Evolutionary conservation across 2,113 vertebrate species (phyloP).

Genomic region (Trogon melanurus): DNA sequence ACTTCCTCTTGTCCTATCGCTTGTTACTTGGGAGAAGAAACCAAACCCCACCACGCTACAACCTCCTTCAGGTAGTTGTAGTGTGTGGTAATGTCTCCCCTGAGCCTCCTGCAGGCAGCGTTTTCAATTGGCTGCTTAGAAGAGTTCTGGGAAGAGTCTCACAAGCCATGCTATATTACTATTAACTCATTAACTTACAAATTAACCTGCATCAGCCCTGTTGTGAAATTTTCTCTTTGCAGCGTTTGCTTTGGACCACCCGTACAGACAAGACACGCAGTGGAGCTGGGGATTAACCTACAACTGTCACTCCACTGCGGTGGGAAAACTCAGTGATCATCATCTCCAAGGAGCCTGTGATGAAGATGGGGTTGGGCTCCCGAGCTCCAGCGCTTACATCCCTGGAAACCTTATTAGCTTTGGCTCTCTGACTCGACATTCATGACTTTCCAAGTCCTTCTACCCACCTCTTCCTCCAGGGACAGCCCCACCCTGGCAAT

Average conservation of each 20-base stretch:
- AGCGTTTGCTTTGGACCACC: background rate
- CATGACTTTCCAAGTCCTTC: constrained; percentile 1
- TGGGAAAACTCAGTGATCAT: background rate
- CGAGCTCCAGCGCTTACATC: background rate
- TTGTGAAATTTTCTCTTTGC: background rate
- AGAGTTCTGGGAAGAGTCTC: background rate
- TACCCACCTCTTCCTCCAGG: constrained; percentile 6
- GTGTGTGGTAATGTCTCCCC: no score
- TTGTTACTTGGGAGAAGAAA: no score
- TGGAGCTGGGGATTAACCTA: background rate
- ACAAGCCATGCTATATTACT: background rate
- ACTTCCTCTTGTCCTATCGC: no score
- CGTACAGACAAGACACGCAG: background rate
- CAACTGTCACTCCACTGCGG: background rate
- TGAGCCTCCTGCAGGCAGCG: no score
- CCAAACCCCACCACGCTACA: no score
- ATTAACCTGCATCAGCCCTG: background rate
- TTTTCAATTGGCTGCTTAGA: background rate
- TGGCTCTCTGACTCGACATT: background rate
- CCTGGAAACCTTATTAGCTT: background rate
- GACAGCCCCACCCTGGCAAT: background rate
- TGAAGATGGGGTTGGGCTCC: background rate
- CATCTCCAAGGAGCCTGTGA: background rate
- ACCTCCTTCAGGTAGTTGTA: no score
- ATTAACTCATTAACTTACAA: background rate